Conservation (phyloP, 2,113 vertebrate species). For the Lepus americanus region DNA sequence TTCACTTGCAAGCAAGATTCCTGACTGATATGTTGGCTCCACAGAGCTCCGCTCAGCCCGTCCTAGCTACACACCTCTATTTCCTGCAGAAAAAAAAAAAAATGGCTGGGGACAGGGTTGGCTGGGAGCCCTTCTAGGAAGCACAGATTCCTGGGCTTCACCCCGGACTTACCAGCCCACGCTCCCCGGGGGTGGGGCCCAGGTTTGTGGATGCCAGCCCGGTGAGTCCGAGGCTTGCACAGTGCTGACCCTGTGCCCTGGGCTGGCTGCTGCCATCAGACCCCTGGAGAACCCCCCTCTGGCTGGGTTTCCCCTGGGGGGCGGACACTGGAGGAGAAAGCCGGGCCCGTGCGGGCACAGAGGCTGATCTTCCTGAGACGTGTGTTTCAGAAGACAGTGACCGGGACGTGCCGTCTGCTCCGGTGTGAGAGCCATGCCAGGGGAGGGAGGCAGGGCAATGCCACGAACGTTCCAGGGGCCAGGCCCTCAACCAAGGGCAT, state of each 20-base stretch:
- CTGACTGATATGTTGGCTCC: not conserved
- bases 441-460: constrained; percentile 51
- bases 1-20: not conserved
- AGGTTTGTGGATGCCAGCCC: too few species aligned
- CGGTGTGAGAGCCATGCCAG: constrained; percentile 50
- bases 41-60: rapidly evolving
- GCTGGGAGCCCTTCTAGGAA: not conserved
- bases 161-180: not conserved
- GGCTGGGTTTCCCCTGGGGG: not conserved
- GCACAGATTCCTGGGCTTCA: not conserved
- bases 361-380: not conserved
- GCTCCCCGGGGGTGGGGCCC: not conserved
- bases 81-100: not conserved
- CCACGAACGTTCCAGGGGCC: not conserved
- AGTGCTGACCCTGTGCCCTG: rapidly evolving
- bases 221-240: too few species aligned
- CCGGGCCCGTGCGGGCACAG: not conserved
- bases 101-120: not conserved
- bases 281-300: not conserved
- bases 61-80: not conserved
- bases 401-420: not conserved
- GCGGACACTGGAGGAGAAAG: not conserved
- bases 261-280: not conserved
- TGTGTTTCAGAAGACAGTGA: constrained; percentile 20
- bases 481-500: constrained; percentile 70